Base-by-base conservation (phyloP, 2,113 vertebrate genomes). In the Rhinichthys klamathensis region DNA sequence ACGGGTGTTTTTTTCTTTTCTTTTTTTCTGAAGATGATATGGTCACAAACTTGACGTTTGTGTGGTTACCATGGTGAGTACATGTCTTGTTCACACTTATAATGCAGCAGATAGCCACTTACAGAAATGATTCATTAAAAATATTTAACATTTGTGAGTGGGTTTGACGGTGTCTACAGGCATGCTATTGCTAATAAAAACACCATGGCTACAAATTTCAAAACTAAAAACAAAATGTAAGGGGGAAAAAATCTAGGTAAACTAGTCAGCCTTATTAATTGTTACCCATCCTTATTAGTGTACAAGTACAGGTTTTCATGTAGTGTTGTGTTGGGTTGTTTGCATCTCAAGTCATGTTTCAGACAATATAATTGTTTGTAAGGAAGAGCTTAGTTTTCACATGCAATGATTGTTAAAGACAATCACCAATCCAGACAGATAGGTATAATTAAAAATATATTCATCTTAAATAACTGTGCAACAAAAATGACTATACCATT, bases 31-130 rank as follows among this genome's bases (percentile, higher is more conserved):
- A 46, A 49, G 41, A n/a, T 49, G 72, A 49, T 49, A 49, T 12
- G 6, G 72, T 44, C 41, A 44, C 70, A 41, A 44, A 79, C 56
- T 41, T 60, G 21, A 38, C 25, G 21, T 27, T 6, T 80, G 38
- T 27, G 56, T 49, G 56, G 23, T 63, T 80, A 80, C 56, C 77
- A 63, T 80, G 77, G 77, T 63, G 56, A 80, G 56, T 80, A 80
- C 27, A 38, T 61, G 56, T 60, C 58, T 80, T 80, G 51, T 77
- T 77, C 75, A 58, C 74, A 76, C 46, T 56, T 25, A 6, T 49
- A 63, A 63, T 44, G 56, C 6, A 63, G 56, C 56, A 58, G 58
- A 25, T 44, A 56, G 49, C 51, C 51, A 23, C 18, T 35, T 58
- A 56, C 27, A 56, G 27, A 77, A 23, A 9, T 35, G 16, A 77